Evolutionary conservation across 2,797 vertebrate species (phyloP), one percentile per base, ranked within the genome.

Genomic region (Protonibea diacanthus): DNA sequence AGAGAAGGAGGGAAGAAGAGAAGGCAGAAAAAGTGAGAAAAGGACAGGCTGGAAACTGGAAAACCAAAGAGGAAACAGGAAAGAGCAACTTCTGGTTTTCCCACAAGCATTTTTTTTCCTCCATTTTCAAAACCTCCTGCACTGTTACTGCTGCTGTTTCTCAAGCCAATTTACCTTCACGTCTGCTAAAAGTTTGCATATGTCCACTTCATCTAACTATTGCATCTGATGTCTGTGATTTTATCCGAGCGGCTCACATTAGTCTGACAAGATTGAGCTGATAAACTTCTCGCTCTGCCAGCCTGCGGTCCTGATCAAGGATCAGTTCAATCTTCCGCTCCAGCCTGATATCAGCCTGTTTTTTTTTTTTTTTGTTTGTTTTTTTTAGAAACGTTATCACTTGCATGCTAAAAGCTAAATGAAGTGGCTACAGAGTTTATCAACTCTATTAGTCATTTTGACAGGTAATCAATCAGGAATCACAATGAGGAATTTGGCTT

Each of bases 1-100:
- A 94, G 92, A 95, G 71, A 61, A 80, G 38, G 38, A 75, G 49
- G 59, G 45, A 71, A 85, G 93, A 94, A 95, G 93, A 96, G 81
- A 89, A 92, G 79, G 93, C 90, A 96, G 94, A 94, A 94, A 94
- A 95, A 94, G 95, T 95, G 80, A 94, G 92, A 88, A 92, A 77
- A 93, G 65, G 67, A 90, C 80, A 92, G 85, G 33, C 66, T 62
- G 78, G 76, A 90, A 89, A 84, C 62, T 60, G 59, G 74, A 80
- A 86, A 81, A 71, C 51, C 61, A 67, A 67, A 72, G 73, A 87
- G 72, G 72, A 66, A 88, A 66, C 63, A 76, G 78, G 83, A 72
- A 71, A 71, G 29, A 76, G 69, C 49, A 62, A 68, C 29, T 2
- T 59, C 58, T 9, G 44, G 51, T 59, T 78, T 71, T 45, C 80